Percentiles rank a stretch among this genome's conserved stretches.
These are phyloP conservation scores for Phenganax stokvisi DNA, from an alignment of 92 coral and sea anemone species.

Conservation along the genomic window DNA sequence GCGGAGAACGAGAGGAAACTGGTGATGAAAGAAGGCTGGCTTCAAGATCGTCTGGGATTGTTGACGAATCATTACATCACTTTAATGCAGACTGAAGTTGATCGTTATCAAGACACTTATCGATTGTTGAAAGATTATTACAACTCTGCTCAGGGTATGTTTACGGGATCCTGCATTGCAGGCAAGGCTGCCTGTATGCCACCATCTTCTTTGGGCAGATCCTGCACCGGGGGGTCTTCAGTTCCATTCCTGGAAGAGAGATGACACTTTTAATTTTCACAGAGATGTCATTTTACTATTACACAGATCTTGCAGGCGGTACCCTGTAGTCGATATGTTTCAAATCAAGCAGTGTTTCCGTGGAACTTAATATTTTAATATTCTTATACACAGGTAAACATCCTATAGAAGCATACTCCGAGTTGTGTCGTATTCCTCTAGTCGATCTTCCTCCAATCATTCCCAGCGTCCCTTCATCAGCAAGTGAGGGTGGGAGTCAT, in stretches of 20 bases:
- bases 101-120: conserved; percentile 85
- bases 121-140: conserved; percentile 81
- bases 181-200: background rate
- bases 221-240: too few relatives aligned
- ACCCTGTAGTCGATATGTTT: background rate
- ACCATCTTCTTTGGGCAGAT: too few relatives aligned
- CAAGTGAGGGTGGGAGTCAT: conserved; percentile 67
- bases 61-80: conserved; percentile 87
- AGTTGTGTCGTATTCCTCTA: conserved; percentile 76
- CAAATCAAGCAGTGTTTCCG: background rate
- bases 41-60: conserved; percentile 89
- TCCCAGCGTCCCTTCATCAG: conserved; percentile 45
- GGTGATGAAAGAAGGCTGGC: conserved; percentile 87
- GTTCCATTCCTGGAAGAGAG: too few relatives aligned
- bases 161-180: background rate
- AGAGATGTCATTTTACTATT: too few relatives aligned
- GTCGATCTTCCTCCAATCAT: conserved; percentile 83
- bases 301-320: too few relatives aligned
- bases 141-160: conserved; percentile 72
- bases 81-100: conserved; percentile 90
- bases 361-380: background rate
- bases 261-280: background rate
- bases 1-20: conserved; percentile 84
- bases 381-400: conserved; percentile 51
- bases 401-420: conserved; percentile 62